A percentile compares a stretch with the other conserved stretches of the same genome.
Evolutionary conservation across 1,140 invertebrate species (phyloP).

Genomic region (Diabrotica undecimpunctata): DNA sequence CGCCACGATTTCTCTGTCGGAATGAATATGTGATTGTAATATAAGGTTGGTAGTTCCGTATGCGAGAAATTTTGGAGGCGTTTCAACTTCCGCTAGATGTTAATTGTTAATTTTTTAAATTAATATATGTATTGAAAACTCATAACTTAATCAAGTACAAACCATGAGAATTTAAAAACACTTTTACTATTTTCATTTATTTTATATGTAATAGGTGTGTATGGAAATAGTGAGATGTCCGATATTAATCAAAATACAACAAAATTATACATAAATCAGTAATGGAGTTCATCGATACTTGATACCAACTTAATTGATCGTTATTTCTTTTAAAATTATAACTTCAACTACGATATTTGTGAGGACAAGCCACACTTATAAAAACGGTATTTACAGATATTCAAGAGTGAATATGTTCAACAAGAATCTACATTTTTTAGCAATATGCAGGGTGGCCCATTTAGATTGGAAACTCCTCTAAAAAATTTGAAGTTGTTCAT

Average conservation of each 20-base stretch:
- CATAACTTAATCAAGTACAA: conserved; percentile 26
- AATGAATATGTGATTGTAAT: conserved; percentile 20
- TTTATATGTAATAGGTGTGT: conserved; percentile 16
- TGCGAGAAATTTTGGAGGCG: neutral
- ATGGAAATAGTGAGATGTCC: conserved; percentile 19
- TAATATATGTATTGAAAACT: conserved; percentile 11
- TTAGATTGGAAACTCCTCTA: too few species aligned
- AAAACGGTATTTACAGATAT: too few species aligned
- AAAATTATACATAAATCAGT: too few species aligned
- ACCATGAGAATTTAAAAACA: conserved; percentile 16
- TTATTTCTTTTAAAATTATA: too few species aligned
- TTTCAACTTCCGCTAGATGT: conserved; percentile 13
- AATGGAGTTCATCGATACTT: too few species aligned
- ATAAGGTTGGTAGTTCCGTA: conserved; percentile 20
- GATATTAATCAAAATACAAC: conserved; percentile 16
- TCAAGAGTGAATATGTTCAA: too few species aligned
- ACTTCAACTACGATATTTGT: too few species aligned
- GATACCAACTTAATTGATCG: too few species aligned
- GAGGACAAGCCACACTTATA: too few species aligned
- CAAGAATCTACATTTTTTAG: too few species aligned
- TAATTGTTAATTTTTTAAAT: conserved; percentile 18
- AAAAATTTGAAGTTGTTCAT: too few species aligned
- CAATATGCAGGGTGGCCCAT: too few species aligned
- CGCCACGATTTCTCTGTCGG: neutral
- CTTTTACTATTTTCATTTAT: conserved; percentile 20